A percentile compares a stretch with the other conserved stretches of the same genome.
These are phyloP conservation scores for Dendrolimus pini DNA, from an alignment of 2,888 invertebrate species.

Conservation along the genomic window DNA sequence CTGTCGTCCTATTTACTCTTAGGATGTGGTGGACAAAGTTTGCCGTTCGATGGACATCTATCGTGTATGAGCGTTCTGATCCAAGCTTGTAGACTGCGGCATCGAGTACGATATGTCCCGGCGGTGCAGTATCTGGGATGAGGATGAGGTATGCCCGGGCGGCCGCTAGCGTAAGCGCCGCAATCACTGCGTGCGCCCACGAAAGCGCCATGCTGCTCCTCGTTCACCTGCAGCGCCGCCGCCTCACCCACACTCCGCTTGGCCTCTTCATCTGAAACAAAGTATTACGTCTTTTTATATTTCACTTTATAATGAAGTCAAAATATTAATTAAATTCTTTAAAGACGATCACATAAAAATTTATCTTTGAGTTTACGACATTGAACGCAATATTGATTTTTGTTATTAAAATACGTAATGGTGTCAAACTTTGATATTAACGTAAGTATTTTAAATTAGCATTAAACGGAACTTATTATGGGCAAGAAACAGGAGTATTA, in stretches of 20 bases:
- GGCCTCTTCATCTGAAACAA: constrained; percentile 52
- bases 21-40: constrained; percentile 88
- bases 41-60: constrained; percentile 88
- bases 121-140: constrained; percentile 75
- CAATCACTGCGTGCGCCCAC: constrained; percentile 43
- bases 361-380: too few species aligned
- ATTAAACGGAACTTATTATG: too few species aligned
- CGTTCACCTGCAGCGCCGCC: constrained; percentile 64
- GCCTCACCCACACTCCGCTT: constrained; percentile 46
- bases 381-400: too few species aligned
- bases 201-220: constrained; percentile 34
- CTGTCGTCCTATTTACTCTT: constrained; percentile 83
- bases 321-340: too few species aligned
- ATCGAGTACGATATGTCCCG: constrained; percentile 84
- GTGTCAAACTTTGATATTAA: too few species aligned
- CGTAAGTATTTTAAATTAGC: too few species aligned
- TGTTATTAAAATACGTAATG: too few species aligned
- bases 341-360: too few species aligned
- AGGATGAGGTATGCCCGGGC: constrained; percentile 74
- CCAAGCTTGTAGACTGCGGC: constrained; percentile 88
- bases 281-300: background rate
- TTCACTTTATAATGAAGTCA: too few species aligned
- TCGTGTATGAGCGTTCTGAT: constrained; percentile 86
- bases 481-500: too few species aligned
- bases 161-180: constrained; percentile 41